Conservation (phyloP, 2,888 invertebrate genomes). For the Andricus quercusramuli region DNA sequence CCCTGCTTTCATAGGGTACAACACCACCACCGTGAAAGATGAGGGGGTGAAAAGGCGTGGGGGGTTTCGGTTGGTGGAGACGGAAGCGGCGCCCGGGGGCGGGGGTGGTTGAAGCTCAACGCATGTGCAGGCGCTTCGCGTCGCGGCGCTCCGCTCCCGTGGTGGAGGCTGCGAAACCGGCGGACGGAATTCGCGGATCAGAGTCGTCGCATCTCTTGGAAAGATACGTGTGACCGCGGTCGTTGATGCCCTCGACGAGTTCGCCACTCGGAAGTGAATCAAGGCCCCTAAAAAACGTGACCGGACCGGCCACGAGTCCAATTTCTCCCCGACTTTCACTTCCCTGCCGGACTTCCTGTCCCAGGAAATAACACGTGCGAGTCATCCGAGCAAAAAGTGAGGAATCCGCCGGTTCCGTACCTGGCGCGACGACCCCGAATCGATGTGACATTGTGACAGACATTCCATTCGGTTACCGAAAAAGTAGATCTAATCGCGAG, state of each 20-base stretch:
- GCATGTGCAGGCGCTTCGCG: slow-evolving; percentile 78
- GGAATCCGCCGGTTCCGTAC: slow-evolving; percentile 29
- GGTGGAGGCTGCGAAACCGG: slow-evolving; percentile 76
- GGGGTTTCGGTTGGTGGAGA: slow-evolving; percentile 51
- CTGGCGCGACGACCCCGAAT: slow-evolving; percentile 33
- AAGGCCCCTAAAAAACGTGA: slow-evolving; percentile 48
- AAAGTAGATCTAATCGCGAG: slow-evolving; percentile 10
- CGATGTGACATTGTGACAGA: slow-evolving; percentile 42
- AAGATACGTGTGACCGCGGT: slow-evolving; percentile 65
- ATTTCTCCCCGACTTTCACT: slow-evolving; percentile 11
- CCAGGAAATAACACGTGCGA: slow-evolving; percentile 28
- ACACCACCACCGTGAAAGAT: slow-evolving; percentile 57
- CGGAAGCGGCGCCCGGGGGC: slow-evolving; percentile 56
- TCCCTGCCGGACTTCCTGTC: slow-evolving; percentile 21
- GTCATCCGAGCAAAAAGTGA: slow-evolving; percentile 22
- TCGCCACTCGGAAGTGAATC: slow-evolving; percentile 53
- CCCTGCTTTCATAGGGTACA: slow-evolving; percentile 60
- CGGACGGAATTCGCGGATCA: slow-evolving; percentile 76
- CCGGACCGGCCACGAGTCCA: background rate
- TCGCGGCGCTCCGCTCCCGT: slow-evolving; percentile 75
- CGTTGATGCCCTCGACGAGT: slow-evolving; percentile 52
- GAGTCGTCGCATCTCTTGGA: slow-evolving; percentile 75
- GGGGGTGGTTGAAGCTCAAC: slow-evolving; percentile 70
- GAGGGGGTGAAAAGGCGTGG: slow-evolving; percentile 48
- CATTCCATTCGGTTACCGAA: background rate